Evolutionary conservation across 2,113 vertebrate species (phyloP).

Genomic region (Apeltes quadracus): DNA sequence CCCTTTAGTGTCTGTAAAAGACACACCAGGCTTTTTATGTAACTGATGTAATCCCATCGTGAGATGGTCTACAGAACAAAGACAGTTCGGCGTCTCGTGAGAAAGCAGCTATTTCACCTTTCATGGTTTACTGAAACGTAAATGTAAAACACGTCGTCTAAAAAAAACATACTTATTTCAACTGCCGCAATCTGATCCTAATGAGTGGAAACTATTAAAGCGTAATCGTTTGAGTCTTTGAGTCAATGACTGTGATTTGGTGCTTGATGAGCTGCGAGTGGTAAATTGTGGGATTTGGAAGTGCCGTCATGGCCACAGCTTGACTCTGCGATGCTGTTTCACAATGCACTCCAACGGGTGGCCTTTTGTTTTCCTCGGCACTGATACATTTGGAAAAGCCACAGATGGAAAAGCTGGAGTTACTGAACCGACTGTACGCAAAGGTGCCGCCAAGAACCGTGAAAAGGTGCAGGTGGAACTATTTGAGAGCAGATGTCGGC

Average conservation of each 20-base stretch:
- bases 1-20: neutral
- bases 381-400: too few relatives aligned
- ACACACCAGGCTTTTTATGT: neutral
- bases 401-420: too few relatives aligned
- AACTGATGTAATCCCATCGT: neutral
- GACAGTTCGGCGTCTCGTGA: neutral
- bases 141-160: neutral
- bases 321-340: slow-evolving; percentile 50
- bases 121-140: neutral
- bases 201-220: neutral
- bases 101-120: neutral
- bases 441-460: slow-evolving; percentile 28
- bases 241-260: neutral
- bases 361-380: slow-evolving; percentile 44
- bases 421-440: slow-evolving; percentile 54
- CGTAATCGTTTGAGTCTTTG: neutral
- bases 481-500: slow-evolving; percentile 46
- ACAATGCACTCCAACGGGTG: slow-evolving; percentile 42
- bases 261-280: neutral
- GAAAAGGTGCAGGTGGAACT: slow-evolving; percentile 20
- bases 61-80: neutral
- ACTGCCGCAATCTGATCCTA: neutral
- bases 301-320: slow-evolving; percentile 20
- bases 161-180: neutral
- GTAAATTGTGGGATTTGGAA: slow-evolving; percentile 26